These are phyloP conservation scores for Synanthedon formicaeformis DNA, from an alignment of 2,888 invertebrate species.

Conservation along the genomic window DNA sequence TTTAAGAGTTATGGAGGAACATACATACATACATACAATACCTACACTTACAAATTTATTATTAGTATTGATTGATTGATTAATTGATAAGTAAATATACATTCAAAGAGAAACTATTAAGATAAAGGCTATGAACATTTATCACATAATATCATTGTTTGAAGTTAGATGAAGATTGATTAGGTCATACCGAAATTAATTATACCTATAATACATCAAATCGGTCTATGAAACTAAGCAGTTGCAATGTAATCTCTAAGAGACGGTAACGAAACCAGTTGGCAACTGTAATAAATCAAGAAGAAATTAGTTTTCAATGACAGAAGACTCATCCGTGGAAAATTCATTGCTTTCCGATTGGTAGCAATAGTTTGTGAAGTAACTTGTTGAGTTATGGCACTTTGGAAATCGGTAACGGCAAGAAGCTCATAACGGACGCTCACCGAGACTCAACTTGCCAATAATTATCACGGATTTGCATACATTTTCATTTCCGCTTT, in stretches of 20 bases:
- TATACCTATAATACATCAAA: background rate
- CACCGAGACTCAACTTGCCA: background rate
- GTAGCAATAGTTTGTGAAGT: constrained; percentile 34
- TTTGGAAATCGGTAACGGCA: constrained; percentile 17
- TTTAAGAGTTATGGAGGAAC: too few relatives aligned
- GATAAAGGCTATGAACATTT: too few relatives aligned
- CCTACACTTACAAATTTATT: too few relatives aligned
- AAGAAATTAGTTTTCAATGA: constrained; percentile 45
- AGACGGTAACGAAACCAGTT: constrained; percentile 19
- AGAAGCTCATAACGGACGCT: background rate
- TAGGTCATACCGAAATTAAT: background rate
- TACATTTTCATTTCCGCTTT: background rate
- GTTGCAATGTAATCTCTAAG: background rate
- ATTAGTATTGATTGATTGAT: too few relatives aligned
- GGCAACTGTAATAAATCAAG: constrained; percentile 28
- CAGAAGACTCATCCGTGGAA: constrained; percentile 40
- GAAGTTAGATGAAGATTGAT: too few relatives aligned
- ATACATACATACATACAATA: too few relatives aligned
- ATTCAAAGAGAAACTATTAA: too few relatives aligned
- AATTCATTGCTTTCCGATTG: constrained; percentile 44
- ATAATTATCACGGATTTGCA: background rate
- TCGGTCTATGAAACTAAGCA: background rate
- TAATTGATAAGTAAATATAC: too few relatives aligned
- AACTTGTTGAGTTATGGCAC: constrained; percentile 40
- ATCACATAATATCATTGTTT: too few relatives aligned